Conservation (phyloP, 2,888 invertebrate species). For the Nebria brevicollis region DNA sequence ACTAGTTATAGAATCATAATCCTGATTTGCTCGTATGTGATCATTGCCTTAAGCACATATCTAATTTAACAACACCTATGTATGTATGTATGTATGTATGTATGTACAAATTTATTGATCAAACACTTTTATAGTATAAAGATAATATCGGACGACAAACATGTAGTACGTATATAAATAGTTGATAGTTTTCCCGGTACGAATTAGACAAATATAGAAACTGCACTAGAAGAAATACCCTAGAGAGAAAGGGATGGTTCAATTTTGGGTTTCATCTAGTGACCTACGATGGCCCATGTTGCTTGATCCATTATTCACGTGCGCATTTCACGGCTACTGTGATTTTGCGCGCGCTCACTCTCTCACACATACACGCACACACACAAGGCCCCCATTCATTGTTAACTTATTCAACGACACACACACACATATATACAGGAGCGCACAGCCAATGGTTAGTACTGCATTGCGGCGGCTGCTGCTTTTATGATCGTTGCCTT, state of each 20-base stretch:
- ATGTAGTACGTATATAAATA: too few relatives aligned
- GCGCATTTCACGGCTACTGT: constrained; percentile 8
- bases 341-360: constrained; percentile 28
- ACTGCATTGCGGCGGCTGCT: constrained; percentile 34
- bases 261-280: not conserved
- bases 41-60: not conserved
- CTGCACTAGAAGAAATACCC: not conserved
- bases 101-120: not conserved
- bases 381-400: constrained; percentile 17
- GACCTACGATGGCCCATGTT: not conserved
- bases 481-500: not conserved
- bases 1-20: not conserved
- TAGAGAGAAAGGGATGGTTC: not conserved
- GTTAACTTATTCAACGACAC: constrained; percentile 40
- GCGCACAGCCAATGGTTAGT: constrained; percentile 3
- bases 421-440: constrained; percentile 10
- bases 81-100: not conserved
- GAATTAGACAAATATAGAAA: too few relatives aligned
- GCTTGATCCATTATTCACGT: not conserved
- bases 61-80: not conserved
- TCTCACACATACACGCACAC: not conserved
- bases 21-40: not conserved
- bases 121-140: too few relatives aligned
- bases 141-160: too few relatives aligned
- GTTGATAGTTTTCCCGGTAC: too few relatives aligned